Base-by-base conservation (phyloP, 1,140 invertebrate species). In the Drosophila neocordata region DNA sequence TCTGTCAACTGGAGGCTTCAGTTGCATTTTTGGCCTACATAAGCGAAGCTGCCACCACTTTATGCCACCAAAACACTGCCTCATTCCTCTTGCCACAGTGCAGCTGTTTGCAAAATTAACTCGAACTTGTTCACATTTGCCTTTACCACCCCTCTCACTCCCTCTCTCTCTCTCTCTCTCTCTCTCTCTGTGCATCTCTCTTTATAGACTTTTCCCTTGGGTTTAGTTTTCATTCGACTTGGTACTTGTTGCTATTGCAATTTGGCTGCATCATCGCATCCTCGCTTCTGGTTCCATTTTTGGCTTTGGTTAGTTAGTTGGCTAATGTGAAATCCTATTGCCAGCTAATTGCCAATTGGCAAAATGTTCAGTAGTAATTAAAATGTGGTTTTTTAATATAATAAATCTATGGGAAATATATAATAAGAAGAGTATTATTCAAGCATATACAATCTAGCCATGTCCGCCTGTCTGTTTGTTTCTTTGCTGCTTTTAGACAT, bases 211-310 rank as follows among this genome's bases (percentile, higher is more conserved):
- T 48, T 41, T 38, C 55, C 68, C 15, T 41, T 35, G 38, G 37
- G 57, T 37, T n/a, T 20, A 37, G 34, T n/a, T 13, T 20, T 24
- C 8, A 27, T 60, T 34, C 31, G 9, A 34, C 4, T 34, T 24
- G 38, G 58, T 44, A 75, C 72, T 75, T 75, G 72, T 75, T 75
- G 72, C 72, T 68, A 57, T 72, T 67, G 70, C 69, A 73, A 37
- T 55, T 60, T 65, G 53, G 15, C 41, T 20, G 13, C 41, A 44
- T 44, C 41, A 44, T 15, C 13, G 41, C 41, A 44, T 44, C 13
- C 12, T 15, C 7, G 2, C 3, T n/a, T 13, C 6, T 13, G 4
- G 38, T n/a, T 44, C 13, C 41, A 44, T 20, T 48, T 48, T 18
- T 68, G 64, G 24, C 72, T 74, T 74, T 31, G 4, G 24, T 24